Evolutionary conservation across 2,888 invertebrate genomes (phyloP), one percentile per base, ranked within the genome.

Genomic region (Camptogramma bilineatum): DNA sequence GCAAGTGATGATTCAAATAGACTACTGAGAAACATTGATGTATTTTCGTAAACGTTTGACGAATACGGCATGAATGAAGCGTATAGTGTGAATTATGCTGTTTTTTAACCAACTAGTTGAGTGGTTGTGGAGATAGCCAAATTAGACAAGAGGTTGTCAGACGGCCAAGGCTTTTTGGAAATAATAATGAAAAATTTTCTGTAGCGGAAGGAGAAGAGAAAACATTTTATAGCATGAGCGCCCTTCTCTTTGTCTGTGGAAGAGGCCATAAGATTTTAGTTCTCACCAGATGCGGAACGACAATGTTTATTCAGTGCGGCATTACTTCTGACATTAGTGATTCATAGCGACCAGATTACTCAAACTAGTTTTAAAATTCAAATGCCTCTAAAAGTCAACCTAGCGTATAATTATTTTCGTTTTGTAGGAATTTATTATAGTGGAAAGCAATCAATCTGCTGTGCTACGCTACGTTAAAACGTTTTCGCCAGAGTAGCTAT

Each of bases 381-480:
- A 62, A 70, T 68, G 56, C 44, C 56, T 59, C 47, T 65, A 60
- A 68, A 66, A 67, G 62, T 63, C 70, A 57, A 61, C 59, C 50
- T 60, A 48, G 52, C 50, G 62, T 70, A 58, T 69, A 61, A 70
- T 70, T 68, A 66, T 66, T 59, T 66, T 56, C 60, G 60, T 66
- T 63, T 72, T 68, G 57, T 57, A 42, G 57, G 67, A 72, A 66
- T 70, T 69, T 66, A 67, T 72, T 59, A 62, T 47, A 24, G 55
- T 24, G 51, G 59, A 58, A 54, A 57, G 65, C 61, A 62, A 69
- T 69, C 66, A 66, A 73, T 73, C 68, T 62, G 21, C 48, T 62
- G 60, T 66, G 68, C 24, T 58, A 63, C 65, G 64, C 62, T 69
- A 70, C 68, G 69, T 66, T 59, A 69, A 72, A 67, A 66, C 52